These are phyloP conservation scores for Mus spretus DNA, from an alignment of 2,797 vertebrate species.

Conservation along the genomic window DNA sequence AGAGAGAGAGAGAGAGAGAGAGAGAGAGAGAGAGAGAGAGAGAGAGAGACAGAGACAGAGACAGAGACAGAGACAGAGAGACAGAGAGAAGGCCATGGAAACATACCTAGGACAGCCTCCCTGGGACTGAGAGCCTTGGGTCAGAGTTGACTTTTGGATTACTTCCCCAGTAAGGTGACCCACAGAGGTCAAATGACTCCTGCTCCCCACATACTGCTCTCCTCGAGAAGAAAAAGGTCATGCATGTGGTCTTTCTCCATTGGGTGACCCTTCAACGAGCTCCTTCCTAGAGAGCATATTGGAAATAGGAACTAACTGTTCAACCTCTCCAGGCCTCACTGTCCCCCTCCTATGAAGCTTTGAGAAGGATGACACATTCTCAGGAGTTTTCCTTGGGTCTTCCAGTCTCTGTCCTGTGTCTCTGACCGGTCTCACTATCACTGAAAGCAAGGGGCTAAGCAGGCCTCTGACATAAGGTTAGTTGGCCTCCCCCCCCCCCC, in stretches of 20 bases:
- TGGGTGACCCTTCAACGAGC: not conserved
- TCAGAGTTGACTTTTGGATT: not conserved
- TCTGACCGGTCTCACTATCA: not conserved
- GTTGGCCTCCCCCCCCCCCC: no score
- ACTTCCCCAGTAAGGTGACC: not conserved
- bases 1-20: no score
- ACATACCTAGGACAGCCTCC: not conserved
- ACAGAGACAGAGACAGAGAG: no score
- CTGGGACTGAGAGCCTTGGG: not conserved
- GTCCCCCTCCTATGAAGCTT: not conserved
- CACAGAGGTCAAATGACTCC: not conserved
- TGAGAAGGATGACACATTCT: not conserved
- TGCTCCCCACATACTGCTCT: not conserved
- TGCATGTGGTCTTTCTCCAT: not conserved
- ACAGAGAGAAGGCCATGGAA: not conserved
- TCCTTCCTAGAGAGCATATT: not conserved
- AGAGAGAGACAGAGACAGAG: not conserved
- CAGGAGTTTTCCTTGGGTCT: not conserved
- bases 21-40: no score
- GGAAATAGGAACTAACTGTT: not conserved
- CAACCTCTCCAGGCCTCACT: not conserved
- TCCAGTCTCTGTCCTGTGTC: not conserved
- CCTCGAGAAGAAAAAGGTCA: not conserved
- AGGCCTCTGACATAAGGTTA: no score
- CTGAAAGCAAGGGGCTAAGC: not conserved